Base-by-base conservation (phyloP, 2,888 invertebrate species). In the Drosophila barbarae region DNA sequence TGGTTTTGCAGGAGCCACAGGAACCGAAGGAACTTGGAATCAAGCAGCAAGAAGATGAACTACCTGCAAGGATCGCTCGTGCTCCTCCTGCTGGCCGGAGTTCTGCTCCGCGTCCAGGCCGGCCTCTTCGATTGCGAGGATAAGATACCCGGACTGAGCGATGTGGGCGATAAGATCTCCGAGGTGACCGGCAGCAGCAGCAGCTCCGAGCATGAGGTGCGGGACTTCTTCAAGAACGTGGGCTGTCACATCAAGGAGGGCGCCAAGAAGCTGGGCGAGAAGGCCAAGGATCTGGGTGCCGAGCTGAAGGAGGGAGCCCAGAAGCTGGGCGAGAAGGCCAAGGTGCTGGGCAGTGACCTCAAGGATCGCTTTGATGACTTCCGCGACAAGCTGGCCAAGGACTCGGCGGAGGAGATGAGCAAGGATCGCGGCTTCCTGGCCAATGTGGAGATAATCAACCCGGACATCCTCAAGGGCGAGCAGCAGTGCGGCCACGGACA, bases 401-500 rank as follows among this genome's bases (percentile, higher is more conserved):
- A 87, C 13, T 86, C 87, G 1, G 76, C 60, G 0, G 87, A 87
- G 61, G 85, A 86, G 41, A 66, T 74, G 46, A 57, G 56, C 38
- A 70, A 70, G n/a, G 72, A 74, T 15, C 76, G 81, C 21, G 75
- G 72, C 49, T 73, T 87, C 5, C 39, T 83, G 7, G 85, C 82
- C 63, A 87, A 86, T 60, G 87, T 87, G 10, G 88, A 88, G 68
- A 66, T 88, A 4, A 87, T 88, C 35, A 82, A 88, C 74, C 86
- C 88, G 0, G 88, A 88, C 57, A 68, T 86, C 6, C 74, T 87
- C 28, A 87, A 85, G 71, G 85, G 87, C 13, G 87, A 88, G 52
- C 87, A 87, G 35, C 84, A 85, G 49, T 88, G 88, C 67, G 88
- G 88, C 13, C 87, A 87, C 44, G 88, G 88, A 2, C 86, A 88